Percentiles rank a stretch among this genome's conserved stretches.
Conservation (phyloP, 2,888 invertebrate genomes). For the Perizoma flavofasciatum region DNA sequence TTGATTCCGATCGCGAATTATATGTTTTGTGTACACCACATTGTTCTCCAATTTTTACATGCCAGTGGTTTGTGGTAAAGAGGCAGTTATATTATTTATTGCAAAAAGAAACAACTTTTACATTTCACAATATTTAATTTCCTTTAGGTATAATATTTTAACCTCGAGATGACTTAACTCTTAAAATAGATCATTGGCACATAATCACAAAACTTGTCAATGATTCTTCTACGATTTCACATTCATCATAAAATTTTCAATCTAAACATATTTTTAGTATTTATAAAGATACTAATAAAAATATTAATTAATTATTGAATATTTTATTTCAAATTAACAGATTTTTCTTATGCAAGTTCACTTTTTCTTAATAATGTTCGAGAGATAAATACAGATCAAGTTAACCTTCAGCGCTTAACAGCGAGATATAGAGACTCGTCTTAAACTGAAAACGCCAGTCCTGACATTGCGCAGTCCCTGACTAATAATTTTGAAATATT, state of each 20-base stretch:
- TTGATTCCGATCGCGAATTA: slow-evolving; percentile 62
- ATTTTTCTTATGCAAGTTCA: too few species aligned
- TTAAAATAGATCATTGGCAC: slow-evolving; percentile 83
- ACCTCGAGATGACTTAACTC: slow-evolving; percentile 50
- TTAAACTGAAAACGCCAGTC: slow-evolving; percentile 2
- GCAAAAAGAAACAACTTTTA: slow-evolving; percentile 24
- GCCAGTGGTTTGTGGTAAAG: not conserved
- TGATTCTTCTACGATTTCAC: slow-evolving; percentile 59
- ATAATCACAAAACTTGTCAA: slow-evolving; percentile 83
- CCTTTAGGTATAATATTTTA: slow-evolving; percentile 45
- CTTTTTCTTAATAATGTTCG: too few species aligned
- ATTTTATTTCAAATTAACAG: too few species aligned
- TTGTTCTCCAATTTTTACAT: slow-evolving; percentile 33
- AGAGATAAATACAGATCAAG: too few species aligned
- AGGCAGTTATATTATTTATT: too few species aligned
- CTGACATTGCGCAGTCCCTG: slow-evolving; percentile 7
- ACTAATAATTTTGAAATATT: not conserved
- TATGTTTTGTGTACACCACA: slow-evolving; percentile 36
- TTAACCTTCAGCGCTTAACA: too few species aligned
- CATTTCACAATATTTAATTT: slow-evolving; percentile 50
- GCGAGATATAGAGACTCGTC: not conserved
- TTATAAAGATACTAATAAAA: not conserved
- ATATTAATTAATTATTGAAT: not conserved
- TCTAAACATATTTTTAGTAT: too few species aligned
- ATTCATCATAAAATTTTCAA: slow-evolving; percentile 37